A percentile compares a stretch with the other conserved stretches of the same genome.
Evolutionary conservation across 2,113 vertebrate genomes (phyloP).

Genomic region (rabbit (Oryctolagus cuniculus)): DNA sequence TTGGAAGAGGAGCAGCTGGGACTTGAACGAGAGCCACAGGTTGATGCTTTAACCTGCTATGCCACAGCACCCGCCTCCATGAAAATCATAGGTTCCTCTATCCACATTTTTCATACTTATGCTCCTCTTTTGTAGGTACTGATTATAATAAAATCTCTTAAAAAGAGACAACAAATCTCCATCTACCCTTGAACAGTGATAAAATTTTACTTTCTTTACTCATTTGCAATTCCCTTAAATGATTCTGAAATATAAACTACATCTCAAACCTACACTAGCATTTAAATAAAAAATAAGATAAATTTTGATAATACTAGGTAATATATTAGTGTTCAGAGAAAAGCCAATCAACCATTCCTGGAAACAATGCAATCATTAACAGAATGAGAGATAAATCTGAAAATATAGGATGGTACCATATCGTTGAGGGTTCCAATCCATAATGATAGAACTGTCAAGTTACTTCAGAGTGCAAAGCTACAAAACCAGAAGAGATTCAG

Average conservation of each 20-base stretch:
- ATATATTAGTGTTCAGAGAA: not conserved
- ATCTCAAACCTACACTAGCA: not conserved
- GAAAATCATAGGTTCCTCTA: not conserved
- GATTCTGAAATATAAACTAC: not conserved
- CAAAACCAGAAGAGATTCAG: not conserved
- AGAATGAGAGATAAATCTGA: not conserved
- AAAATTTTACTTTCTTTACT: not conserved
- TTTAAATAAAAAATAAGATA: not conserved
- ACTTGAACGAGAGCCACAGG: no score
- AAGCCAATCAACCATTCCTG: not conserved
- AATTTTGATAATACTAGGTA: not conserved
- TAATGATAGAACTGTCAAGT: not conserved
- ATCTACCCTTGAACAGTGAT: not conserved
- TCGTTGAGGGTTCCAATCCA: not conserved
- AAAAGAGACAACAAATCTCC: not conserved
- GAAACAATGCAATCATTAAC: not conserved
- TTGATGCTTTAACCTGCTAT: no score
- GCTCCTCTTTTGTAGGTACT: not conserved
- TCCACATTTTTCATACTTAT: not conserved
- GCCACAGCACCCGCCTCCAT: no score
- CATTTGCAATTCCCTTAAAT: not conserved
- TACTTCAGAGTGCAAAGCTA: not conserved
- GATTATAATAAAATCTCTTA: not conserved
- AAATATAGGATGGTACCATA: not conserved
- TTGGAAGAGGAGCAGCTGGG: no score